These are phyloP conservation scores for Melopsittacus undulatus DNA, from an alignment of 2,797 vertebrate genomes.

Conservation along the genomic window DNA sequence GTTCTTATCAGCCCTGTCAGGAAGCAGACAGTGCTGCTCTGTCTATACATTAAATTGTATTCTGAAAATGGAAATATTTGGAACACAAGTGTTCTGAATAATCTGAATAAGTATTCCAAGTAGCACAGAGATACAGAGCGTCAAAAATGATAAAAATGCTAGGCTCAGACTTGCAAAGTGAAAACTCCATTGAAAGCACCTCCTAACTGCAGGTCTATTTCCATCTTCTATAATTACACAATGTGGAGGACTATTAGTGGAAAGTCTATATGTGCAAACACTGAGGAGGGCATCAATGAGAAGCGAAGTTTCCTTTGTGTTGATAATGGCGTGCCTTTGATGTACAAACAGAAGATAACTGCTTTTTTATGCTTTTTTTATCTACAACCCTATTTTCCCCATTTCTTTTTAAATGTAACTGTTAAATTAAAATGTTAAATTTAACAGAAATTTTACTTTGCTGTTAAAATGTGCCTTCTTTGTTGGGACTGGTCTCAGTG, in stretches of 20 bases:
- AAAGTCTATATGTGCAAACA: not conserved
- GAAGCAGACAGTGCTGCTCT: conserved; percentile 25
- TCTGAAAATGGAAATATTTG: conserved; percentile 41
- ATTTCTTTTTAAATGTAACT: not conserved
- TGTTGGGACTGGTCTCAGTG: not conserved
- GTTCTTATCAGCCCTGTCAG: conserved; percentile 47
- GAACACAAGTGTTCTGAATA: conserved; percentile 32
- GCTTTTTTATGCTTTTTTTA: not conserved
- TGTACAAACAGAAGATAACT: not conserved
- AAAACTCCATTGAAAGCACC: conserved; percentile 2
- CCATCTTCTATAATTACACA: not conserved
- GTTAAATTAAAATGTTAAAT: not conserved
- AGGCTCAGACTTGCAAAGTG: not conserved
- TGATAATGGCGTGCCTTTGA: not conserved
- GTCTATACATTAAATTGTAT: conserved; percentile 48
- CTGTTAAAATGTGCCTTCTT: not conserved
- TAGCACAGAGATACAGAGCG: not conserved
- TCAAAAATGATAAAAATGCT: conserved; percentile 17
- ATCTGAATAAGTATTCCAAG: conserved; percentile 42
- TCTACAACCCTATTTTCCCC: not conserved
- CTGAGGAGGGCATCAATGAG: not conserved
- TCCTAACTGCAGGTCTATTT: not conserved
- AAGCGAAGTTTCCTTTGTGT: not conserved
- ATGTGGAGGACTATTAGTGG: not conserved
- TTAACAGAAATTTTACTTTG: not conserved